Evolutionary conservation across 1,140 invertebrate genomes (phyloP).

Genomic region (Adelges cooleyi): DNA sequence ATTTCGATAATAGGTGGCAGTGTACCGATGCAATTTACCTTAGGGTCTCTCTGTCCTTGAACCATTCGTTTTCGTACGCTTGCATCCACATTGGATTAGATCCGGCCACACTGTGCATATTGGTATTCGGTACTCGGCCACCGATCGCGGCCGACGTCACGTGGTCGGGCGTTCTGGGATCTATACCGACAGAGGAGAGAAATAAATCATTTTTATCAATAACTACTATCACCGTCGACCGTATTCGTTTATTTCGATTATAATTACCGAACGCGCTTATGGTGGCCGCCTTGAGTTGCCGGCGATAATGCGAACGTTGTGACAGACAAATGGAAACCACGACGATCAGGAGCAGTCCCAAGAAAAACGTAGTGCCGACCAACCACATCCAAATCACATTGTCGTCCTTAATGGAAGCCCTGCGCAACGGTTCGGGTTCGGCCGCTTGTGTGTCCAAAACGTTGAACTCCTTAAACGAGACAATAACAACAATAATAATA

Average conservation of each 20-base stretch:
- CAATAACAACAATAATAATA: no score
- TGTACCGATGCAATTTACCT: constrained; percentile 49
- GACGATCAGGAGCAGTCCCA: constrained; percentile 62
- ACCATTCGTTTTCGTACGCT: constrained; percentile 89
- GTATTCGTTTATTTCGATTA: constrained; percentile 33
- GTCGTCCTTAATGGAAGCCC: constrained; percentile 45
- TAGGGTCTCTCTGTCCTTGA: constrained; percentile 65
- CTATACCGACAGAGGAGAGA: background rate
- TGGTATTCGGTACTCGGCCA: constrained; percentile 79
- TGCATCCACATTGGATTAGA: constrained; percentile 93
- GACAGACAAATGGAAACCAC: constrained; percentile 67
- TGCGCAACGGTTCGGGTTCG: constrained; percentile 44
- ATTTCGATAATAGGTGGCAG: no score
- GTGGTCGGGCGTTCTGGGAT: background rate
- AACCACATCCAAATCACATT: constrained; percentile 55
- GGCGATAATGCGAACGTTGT: constrained; percentile 66
- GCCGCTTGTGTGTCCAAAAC: constrained; percentile 77
- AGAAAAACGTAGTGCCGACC: constrained; percentile 62
- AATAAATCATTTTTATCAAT: background rate
- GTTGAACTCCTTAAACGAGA: constrained; percentile 58
- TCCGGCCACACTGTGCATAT: constrained; percentile 84
- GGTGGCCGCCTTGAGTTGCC: constrained; percentile 85
- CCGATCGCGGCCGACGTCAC: background rate
- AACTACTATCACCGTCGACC: background rate
- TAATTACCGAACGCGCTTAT: constrained; percentile 86